A percentile compares a stretch with the other conserved stretches of the same genome.
Conservation (phyloP, 2,797 vertebrate genomes). For the Pachyuromys duprasi region DNA sequence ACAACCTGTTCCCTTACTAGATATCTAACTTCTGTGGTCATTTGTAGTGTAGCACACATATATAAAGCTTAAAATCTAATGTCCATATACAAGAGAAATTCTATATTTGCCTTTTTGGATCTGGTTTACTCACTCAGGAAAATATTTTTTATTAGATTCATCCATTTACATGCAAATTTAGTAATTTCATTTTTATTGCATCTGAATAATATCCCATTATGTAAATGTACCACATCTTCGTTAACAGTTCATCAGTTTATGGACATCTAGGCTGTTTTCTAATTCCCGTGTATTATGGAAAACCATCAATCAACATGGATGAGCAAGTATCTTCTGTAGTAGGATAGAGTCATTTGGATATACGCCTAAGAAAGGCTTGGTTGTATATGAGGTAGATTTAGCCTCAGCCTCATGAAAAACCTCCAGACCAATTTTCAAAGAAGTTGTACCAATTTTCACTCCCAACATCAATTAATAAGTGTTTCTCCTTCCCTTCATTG, state of each 20-base stretch:
- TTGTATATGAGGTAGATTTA: background rate
- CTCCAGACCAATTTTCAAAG: background rate
- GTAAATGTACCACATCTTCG: background rate
- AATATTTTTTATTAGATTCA: background rate
- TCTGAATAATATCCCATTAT: background rate
- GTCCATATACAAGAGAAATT: background rate
- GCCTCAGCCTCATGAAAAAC: background rate
- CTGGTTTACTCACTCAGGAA: background rate
- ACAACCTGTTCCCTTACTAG: background rate
- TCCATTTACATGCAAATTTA: background rate
- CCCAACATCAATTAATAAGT: background rate
- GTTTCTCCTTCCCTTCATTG: background rate
- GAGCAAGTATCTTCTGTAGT: background rate
- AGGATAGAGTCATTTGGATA: background rate
- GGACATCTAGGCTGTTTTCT: background rate
- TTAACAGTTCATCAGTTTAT: background rate
- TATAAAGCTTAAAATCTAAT: background rate
- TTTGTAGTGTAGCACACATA: background rate
- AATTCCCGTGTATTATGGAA: background rate
- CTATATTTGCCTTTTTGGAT: background rate
- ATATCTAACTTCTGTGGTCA: background rate
- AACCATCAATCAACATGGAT: background rate
- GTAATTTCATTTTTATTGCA: background rate
- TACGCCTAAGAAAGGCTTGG: background rate
- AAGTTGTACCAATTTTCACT: background rate